phyloP scores from a whole-genome alignment of 1,140 invertebrate species.

The Heliconius congener region DNA sequence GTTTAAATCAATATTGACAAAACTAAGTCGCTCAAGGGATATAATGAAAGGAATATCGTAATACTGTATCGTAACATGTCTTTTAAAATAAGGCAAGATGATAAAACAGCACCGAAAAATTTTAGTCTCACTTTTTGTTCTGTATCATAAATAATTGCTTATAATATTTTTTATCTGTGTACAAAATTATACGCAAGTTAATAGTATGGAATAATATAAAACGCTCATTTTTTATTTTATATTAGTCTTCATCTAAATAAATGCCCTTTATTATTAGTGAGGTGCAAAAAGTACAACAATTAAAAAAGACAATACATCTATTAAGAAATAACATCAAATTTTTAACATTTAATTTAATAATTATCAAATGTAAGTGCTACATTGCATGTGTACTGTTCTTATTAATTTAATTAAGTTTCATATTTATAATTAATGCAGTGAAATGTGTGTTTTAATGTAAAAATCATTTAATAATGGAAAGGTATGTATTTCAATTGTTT shows the following conservation, averaged over 20 bases:
- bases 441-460: background rate
- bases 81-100: constrained; percentile 22
- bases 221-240: background rate
- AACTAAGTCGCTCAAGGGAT: background rate
- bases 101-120: constrained; percentile 5
- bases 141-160: background rate
- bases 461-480: background rate
- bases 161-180: constrained; percentile 18
- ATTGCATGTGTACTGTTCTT: background rate
- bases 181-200: constrained; percentile 12
- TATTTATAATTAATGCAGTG: background rate
- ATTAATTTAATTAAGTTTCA: background rate
- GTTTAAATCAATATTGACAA: constrained; percentile 38
- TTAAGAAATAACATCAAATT: background rate
- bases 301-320: background rate
- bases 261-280: background rate
- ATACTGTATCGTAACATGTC: background rate
- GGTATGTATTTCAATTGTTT: background rate
- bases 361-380: background rate
- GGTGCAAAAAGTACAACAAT: background rate
- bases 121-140: background rate
- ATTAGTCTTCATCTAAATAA: background rate
- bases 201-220: background rate
- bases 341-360: constrained; percentile 6
- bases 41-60: background rate